Evolutionary conservation across 1,140 invertebrate genomes (phyloP).

Genomic region (Paraescarpia echinospica): DNA sequence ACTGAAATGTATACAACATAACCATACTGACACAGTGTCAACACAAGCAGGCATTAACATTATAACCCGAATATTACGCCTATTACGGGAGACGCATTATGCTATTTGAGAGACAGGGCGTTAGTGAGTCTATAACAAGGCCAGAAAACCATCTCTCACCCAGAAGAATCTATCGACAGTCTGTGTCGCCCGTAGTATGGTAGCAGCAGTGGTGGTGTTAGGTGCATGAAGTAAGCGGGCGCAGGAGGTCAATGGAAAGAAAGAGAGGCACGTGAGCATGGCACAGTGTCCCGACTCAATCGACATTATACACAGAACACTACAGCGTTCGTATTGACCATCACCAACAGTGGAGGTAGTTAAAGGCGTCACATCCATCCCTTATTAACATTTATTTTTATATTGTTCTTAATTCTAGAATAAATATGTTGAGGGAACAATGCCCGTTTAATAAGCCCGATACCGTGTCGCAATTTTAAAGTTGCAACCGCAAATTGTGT

Average conservation of each 20-base stretch:
- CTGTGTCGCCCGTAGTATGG: slow-evolving; percentile 38
- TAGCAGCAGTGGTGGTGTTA: background rate
- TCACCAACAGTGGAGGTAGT: background rate
- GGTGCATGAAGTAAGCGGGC: background rate
- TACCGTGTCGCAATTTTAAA: too few relatives aligned
- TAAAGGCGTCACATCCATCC: too few relatives aligned
- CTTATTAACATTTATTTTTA: too few relatives aligned
- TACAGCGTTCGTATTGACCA: background rate
- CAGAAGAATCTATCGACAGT: slow-evolving; percentile 62
- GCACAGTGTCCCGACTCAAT: background rate
- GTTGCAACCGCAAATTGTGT: too few relatives aligned
- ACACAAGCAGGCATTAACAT: background rate
- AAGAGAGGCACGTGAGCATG: background rate
- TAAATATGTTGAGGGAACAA: too few relatives aligned
- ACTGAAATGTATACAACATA: background rate
- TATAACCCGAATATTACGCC: background rate
- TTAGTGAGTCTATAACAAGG: background rate
- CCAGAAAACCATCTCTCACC: slow-evolving; percentile 51
- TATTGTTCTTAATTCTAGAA: too few relatives aligned
- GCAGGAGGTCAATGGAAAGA: background rate
- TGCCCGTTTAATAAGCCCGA: too few relatives aligned
- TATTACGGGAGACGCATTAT: background rate
- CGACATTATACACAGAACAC: background rate
- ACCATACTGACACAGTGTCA: background rate
- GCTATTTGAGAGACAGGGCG: background rate